Conservation (phyloP, 1,140 invertebrate species). For the Solenopsis invicta region DNA sequence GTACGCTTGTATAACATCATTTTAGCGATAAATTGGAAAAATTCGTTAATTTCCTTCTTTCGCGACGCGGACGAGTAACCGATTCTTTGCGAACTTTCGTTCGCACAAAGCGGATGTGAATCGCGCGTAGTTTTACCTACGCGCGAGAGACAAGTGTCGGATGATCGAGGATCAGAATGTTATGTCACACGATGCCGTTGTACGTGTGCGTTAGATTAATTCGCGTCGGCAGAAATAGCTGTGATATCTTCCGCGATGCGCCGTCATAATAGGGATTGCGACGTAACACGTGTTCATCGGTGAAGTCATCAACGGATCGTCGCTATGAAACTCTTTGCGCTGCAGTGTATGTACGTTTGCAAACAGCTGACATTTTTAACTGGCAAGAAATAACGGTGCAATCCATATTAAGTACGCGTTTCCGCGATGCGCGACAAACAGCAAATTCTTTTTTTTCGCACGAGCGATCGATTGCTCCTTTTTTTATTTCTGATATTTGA, state of each 20-base stretch:
- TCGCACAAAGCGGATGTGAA: background rate
- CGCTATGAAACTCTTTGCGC: background rate
- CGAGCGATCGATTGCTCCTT: background rate
- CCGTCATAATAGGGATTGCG: background rate
- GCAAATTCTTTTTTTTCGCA: background rate
- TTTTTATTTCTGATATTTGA: background rate
- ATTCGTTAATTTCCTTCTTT: background rate
- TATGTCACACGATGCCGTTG: constrained; percentile 3
- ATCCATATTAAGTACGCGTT: background rate
- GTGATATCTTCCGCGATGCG: constrained; percentile 14
- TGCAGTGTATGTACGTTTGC: background rate
- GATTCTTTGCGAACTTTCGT: background rate
- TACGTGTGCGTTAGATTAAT: constrained; percentile 4
- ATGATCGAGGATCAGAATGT: constrained; percentile 24
- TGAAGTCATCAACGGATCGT: constrained; percentile 41
- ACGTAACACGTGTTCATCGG: constrained; percentile 26
- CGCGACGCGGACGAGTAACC: background rate
- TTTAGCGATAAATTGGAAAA: background rate
- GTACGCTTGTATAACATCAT: background rate
- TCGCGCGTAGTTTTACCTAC: constrained; percentile 8
- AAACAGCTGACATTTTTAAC: constrained; percentile 67
- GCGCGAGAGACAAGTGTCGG: background rate
- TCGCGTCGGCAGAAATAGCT: constrained; percentile 17
- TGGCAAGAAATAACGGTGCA: constrained; percentile 63
- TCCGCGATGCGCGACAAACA: background rate